Conservation (phyloP, 2,888 invertebrate species). For the Polydrusus tereticollis region DNA sequence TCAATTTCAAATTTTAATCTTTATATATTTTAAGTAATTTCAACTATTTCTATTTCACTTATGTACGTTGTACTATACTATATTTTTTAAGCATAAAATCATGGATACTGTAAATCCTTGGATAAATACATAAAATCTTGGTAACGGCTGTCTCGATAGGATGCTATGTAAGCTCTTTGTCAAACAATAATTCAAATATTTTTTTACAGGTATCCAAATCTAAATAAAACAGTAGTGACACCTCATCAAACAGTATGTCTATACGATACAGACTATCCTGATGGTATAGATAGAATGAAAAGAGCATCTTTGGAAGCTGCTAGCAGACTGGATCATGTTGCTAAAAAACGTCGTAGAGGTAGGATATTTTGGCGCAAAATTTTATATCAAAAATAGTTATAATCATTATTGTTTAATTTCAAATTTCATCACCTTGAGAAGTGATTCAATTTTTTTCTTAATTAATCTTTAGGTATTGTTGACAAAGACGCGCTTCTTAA, state of each 20-base stretch:
- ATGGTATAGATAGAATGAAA: conserved; percentile 72
- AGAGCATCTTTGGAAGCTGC: conserved; percentile 54
- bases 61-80: too few relatives aligned
- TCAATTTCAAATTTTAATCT: too few relatives aligned
- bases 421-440: too few relatives aligned
- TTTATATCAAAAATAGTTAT: background rate
- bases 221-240: conserved; percentile 81
- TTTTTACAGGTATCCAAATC: conserved; percentile 75
- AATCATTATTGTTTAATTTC: too few relatives aligned
- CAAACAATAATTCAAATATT: background rate
- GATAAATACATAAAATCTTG: too few relatives aligned
- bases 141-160: too few relatives aligned
- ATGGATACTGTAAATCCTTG: too few relatives aligned
- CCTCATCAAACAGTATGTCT: conserved; percentile 82
- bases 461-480: conserved; percentile 55
- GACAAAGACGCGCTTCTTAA: conserved; percentile 81
- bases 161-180: too few relatives aligned
- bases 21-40: too few relatives aligned
- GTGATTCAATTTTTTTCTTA: too few relatives aligned
- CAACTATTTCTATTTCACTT: too few relatives aligned
- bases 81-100: too few relatives aligned
- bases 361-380: conserved; percentile 40
- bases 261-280: conserved; percentile 79
- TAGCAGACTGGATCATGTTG: conserved; percentile 67
- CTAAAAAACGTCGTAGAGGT: conserved; percentile 78